A percentile compares a stretch with the other conserved stretches of the same genome.
Conservation (phyloP, 2,888 invertebrate species). For the Galerucella nymphaeae region DNA sequence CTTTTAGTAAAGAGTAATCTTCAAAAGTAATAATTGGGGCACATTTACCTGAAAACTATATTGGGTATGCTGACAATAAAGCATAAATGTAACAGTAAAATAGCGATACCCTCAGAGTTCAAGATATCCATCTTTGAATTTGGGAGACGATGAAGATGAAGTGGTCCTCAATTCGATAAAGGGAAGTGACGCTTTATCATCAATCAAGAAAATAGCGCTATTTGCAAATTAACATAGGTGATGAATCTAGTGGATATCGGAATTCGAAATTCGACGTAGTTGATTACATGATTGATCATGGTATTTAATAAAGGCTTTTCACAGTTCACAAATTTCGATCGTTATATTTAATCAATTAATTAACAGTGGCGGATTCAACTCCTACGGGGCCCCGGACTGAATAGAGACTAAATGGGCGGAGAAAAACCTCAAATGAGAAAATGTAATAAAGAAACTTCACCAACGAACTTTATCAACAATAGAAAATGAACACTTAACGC, state of each 20-base stretch:
- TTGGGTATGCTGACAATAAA: neutral
- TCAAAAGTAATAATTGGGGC: too few species aligned
- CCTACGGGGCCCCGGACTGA: too few species aligned
- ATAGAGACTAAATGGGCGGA: too few species aligned
- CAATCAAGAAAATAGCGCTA: slow-evolving; percentile 1
- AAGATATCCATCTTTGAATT: neutral
- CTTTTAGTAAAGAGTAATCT: too few species aligned
- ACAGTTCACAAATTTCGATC: too few species aligned
- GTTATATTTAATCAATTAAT: too few species aligned
- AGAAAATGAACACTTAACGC: too few species aligned
- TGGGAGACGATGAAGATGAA: neutral
- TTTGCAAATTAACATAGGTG: slow-evolving; percentile 6
- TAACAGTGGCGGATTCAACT: too few species aligned
- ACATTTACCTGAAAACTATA: neutral
- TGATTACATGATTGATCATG: neutral
- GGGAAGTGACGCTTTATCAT: neutral
- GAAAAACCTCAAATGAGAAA: too few species aligned
- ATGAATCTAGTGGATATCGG: neutral
- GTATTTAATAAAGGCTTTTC: neutral
- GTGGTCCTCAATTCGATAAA: neutral
- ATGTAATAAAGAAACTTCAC: too few species aligned
- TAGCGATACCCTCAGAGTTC: neutral
- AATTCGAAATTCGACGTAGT: neutral
- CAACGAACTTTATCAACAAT: too few species aligned
- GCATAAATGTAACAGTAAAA: neutral